A percentile compares a stretch with the other conserved stretches of the same genome.
Conservation (phyloP, 1,140 invertebrate genomes). For the Campoletis sonorensis region DNA sequence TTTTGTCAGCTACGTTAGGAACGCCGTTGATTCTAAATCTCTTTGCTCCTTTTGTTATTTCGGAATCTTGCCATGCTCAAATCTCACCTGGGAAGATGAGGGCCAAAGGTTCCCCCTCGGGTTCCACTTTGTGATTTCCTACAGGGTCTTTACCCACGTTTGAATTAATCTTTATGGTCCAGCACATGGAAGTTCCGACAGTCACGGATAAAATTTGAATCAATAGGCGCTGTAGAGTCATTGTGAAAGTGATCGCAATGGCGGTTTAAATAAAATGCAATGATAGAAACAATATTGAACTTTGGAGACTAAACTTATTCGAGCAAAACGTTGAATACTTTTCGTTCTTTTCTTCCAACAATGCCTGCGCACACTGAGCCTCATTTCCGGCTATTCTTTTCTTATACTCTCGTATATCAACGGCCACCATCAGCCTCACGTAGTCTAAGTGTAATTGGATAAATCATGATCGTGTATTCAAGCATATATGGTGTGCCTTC, state of each 20-base stretch:
- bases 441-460: too few species aligned
- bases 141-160: constrained; percentile 1
- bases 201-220: not conserved
- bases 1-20: not conserved
- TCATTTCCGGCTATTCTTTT: too few species aligned
- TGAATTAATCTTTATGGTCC: constrained; percentile 14
- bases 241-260: not conserved
- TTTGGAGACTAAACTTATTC: not conserved
- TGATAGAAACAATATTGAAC: not conserved
- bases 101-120: constrained; percentile 38
- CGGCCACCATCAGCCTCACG: too few species aligned
- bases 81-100: constrained; percentile 54
- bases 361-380: too few species aligned
- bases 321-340: too few species aligned
- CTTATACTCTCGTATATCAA: too few species aligned
- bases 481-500: too few species aligned
- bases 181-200: constrained; percentile 6
- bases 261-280: not conserved
- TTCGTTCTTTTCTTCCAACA: too few species aligned
- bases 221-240: not conserved
- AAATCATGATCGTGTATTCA: too few species aligned
- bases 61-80: not conserved
- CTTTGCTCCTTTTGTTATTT: not conserved
- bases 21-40: constrained; percentile 12
- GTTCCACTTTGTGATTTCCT: constrained; percentile 30